Evolutionary conservation across 1,140 invertebrate species (phyloP), one percentile per base, ranked within the genome.

Genomic region (Euwallacea similis): DNA sequence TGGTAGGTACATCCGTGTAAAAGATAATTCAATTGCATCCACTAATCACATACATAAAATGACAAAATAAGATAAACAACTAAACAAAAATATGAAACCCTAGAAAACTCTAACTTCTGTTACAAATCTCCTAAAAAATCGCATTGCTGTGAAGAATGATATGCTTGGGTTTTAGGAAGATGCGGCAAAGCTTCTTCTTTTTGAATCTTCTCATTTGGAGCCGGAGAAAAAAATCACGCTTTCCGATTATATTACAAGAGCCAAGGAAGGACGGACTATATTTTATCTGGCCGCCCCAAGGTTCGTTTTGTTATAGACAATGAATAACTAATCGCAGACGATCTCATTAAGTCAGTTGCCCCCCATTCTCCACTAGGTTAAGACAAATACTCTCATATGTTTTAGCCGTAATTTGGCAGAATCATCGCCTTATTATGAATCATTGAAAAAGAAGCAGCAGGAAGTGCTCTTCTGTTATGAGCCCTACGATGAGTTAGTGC

Each of bases 401-500:
- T 87, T 50, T 78, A 96, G 94, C 81, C 94, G 96, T 43, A 85
- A 89, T 65, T 83, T 99, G 58, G 96, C 96, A 0, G 93, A 97
- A 83, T 88, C 89, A 2, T 98, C 96, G 0, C 97, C 97, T 0
- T 99, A 99, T 80, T 96, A 91, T 78, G 97, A 98, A 84, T 93
- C 93, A 15, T 84, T 99, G 0, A 94, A 94, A 77, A 90, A 91
- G 77, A 88, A 90, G 73, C 90, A 97, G 71, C 86, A 93, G 4
- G 95, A 98, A 85, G 96, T 99, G 0, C 80, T 99, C 2, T 98
- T 98, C 81, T 95, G 95, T 79, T 98, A 96, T 78, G 96, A 98
- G 77, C 90, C 92, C 0, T 97, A 98, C 76, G 97, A 99, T 84
- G 97, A 99, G 82, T 83, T 98, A 21, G 95, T 98, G 8, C 83